Percentiles rank a stretch among this genome's conserved stretches.
phyloP scores from a whole-genome alignment of 37 sponge, comb jelly and placozoan species.

The Halichondria panicea region DNA sequence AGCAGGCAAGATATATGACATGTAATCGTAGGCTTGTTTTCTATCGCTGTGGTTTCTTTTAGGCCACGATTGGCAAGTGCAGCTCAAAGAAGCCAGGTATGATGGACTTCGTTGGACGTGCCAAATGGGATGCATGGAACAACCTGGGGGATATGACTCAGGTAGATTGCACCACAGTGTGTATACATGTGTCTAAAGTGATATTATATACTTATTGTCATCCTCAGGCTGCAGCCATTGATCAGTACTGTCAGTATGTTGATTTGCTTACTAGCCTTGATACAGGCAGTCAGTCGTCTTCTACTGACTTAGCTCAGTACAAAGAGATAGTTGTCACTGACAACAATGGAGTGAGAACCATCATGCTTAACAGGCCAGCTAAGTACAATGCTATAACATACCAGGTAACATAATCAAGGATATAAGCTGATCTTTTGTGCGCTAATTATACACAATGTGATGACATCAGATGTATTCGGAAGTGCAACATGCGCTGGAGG shows the following conservation, averaged over 20 bases:
- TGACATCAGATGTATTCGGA: conserved; percentile 93
- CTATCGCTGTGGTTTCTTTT: background rate
- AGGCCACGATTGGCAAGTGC: conserved; percentile 88
- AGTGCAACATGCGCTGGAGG: conserved; percentile 47
- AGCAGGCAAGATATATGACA: no score
- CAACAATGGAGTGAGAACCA: conserved; percentile 71
- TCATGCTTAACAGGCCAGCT: conserved; percentile 82
- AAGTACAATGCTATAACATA: conserved; percentile 82
- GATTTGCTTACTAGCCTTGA: conserved; percentile 55
- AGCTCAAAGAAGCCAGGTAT: conserved; percentile 82
- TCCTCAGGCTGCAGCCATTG: conserved; percentile 53
- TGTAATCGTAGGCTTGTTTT: no score
- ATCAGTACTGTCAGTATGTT: conserved; percentile 68
- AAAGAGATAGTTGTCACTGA: conserved; percentile 57
- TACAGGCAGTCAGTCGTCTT: background rate
- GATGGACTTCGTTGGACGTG: conserved; percentile 91
- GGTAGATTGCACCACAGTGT: conserved; percentile 7
- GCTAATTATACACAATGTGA: background rate
- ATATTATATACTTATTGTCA: background rate
- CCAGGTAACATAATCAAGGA: conserved; percentile 25
- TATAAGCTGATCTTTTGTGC: background rate
- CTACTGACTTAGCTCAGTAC: background rate
- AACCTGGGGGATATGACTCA: conserved; percentile 56
- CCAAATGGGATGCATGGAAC: conserved; percentile 96
- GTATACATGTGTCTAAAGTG: background rate